Evolutionary conservation across 2,888 invertebrate species (phyloP), one percentile per base, ranked within the genome.

Genomic region (Alviniconcha strummeri): DNA sequence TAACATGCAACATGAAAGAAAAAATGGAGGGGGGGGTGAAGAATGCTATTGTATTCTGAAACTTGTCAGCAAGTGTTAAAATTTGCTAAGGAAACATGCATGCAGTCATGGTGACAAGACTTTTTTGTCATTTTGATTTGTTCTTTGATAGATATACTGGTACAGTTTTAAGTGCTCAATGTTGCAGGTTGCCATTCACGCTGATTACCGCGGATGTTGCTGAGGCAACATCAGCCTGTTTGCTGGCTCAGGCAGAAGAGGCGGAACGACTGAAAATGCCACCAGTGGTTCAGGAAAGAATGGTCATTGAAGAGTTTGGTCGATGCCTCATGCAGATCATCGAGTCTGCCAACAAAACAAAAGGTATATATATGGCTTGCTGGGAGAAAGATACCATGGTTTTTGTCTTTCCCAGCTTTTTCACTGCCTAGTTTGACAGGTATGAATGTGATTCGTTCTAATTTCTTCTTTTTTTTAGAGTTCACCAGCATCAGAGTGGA

Each of bases 131-230:
- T 36, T 36, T 36, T 36, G 36, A 36, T 36, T 36, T 36, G 0
- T 36, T 36, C 3, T 36, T 36, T 36, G 1, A 36, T 36, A 36
- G 3, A 36, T 36, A 36, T 36, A 3, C 36, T 36, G 36, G 36
- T 36, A 36, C 36, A 36, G 36, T 36, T 36, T 36, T 36, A 36
- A 36, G 36, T 60, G 60, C 8, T 60, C n/a, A 76, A 57, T 54
- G 52, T 67, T 77, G 55, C 87, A 97, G 96, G 90, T 96, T 96
- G 94, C 96, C 98, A 15, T 97, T 97, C 94, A 97, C 96, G 91
- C 98, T 97, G 94, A 96, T 99, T 94, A 98, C 98, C 0, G 96
- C 96, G 81, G 98, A 98, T 93, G 98, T 99, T 72, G 97, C 99
- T 19, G 98, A 98, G 93, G 99, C 99, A 81, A 98, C 98, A 15